phyloP scores from a whole-genome alignment of 2,888 invertebrate species.

The Boloria euphrosyne region DNA sequence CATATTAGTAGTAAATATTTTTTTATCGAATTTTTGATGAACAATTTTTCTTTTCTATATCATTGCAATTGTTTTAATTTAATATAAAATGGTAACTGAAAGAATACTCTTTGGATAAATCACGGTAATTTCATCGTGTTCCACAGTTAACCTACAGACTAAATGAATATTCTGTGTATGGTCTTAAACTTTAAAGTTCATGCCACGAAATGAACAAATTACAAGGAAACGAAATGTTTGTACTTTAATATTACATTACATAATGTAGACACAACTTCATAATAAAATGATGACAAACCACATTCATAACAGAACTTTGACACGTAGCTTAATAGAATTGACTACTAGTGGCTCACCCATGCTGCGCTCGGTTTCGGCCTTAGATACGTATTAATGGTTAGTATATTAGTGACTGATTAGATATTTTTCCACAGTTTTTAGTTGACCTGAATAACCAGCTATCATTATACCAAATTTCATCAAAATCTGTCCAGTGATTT shows the following conservation, averaged over 20 bases:
- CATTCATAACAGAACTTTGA: background rate
- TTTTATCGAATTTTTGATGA: too few species aligned
- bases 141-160: conserved; percentile 66
- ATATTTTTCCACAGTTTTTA: too few species aligned
- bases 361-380: too few species aligned
- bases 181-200: conserved; percentile 70
- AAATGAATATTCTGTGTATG: conserved; percentile 70
- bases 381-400: too few species aligned
- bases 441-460: too few species aligned
- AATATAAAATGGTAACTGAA: background rate
- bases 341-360: too few species aligned
- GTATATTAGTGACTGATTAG: too few species aligned
- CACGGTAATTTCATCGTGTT: conserved; percentile 57
- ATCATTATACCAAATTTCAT: too few species aligned
- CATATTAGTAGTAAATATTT: too few species aligned
- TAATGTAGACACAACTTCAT: conserved; percentile 20
- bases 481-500: too few species aligned
- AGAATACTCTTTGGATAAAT: conserved; percentile 58
- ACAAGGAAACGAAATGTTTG: conserved; percentile 66
- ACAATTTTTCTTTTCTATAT: too few species aligned
- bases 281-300: conserved; percentile 16
- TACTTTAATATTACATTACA: conserved; percentile 42
- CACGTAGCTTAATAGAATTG: background rate
- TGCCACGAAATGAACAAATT: conserved; percentile 70
- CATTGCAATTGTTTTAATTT: too few species aligned